A percentile compares a stretch with the other conserved stretches of the same genome.
These are phyloP conservation scores for Paralvinella palmiformis DNA, from an alignment of 1,140 invertebrate genomes.

Conservation along the genomic window DNA sequence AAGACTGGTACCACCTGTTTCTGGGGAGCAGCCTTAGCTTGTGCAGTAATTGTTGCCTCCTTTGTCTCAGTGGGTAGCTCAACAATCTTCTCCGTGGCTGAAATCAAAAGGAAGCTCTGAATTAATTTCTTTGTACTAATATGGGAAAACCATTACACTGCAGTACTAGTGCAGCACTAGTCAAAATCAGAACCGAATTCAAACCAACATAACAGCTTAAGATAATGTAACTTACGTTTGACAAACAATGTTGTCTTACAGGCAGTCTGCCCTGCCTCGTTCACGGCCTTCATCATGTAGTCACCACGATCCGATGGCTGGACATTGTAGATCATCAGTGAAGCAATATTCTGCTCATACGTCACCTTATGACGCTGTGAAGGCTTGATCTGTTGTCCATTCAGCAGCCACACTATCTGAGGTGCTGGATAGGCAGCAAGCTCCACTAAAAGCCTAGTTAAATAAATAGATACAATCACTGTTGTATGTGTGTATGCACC, in stretches of 20 bases:
- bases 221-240: constrained; percentile 29
- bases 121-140: too few species aligned
- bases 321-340: constrained; percentile 40
- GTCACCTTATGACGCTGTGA: constrained; percentile 36
- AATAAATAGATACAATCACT: too few species aligned
- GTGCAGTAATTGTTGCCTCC: background rate
- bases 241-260: constrained; percentile 47
- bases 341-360: constrained; percentile 34
- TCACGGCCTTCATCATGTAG: constrained; percentile 42
- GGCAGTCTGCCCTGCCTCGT: constrained; percentile 45
- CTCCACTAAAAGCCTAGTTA: constrained; percentile 43
- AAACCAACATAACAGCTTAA: too few species aligned
- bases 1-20: constrained; percentile 27
- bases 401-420: constrained; percentile 37
- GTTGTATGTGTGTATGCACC: too few species aligned
- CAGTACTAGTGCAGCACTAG: too few species aligned
- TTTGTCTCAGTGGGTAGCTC: constrained; percentile 24
- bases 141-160: too few species aligned
- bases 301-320: constrained; percentile 42
- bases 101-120: too few species aligned
- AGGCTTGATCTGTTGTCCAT: constrained; percentile 37
- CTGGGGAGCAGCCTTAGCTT: background rate
- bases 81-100: constrained; percentile 36
- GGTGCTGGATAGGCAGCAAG: constrained; percentile 39
- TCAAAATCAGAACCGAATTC: too few species aligned